phyloP scores from a whole-genome alignment of 2,113 vertebrate genomes.

The Anguilla japonica region DNA sequence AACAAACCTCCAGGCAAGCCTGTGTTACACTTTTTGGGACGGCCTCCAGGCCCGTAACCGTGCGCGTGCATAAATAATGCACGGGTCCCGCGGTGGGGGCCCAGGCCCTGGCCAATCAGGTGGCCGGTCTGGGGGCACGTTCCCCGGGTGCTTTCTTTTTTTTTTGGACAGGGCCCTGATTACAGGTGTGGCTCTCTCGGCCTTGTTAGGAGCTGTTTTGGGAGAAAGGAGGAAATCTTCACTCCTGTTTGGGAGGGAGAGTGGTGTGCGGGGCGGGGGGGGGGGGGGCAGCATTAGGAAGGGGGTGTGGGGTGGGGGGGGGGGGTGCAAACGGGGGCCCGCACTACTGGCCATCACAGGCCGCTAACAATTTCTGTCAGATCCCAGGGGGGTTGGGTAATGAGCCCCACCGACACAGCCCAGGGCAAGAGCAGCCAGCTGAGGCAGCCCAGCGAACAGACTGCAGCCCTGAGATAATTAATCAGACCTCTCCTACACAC shows the following conservation, averaged over 20 bases:
- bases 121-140: slow-evolving; percentile 40
- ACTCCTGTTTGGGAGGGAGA: slow-evolving; percentile 7
- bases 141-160: slow-evolving; percentile 68
- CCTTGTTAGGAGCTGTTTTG: slow-evolving; percentile 66
- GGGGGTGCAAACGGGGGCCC: slow-evolving; percentile 30
- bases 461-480: slow-evolving; percentile 88
- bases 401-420: slow-evolving; percentile 93
- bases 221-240: slow-evolving; percentile 19
- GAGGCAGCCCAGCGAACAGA: slow-evolving; percentile 86
- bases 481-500: slow-evolving; percentile 64
- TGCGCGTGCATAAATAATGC: slow-evolving; percentile 84
- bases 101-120: slow-evolving; percentile 75
- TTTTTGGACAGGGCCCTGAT: slow-evolving; percentile 71
- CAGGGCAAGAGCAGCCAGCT: slow-evolving; percentile 83
- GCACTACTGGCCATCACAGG: slow-evolving; percentile 83
- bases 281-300: not conserved
- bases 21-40: slow-evolving; percentile 77
- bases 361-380: slow-evolving; percentile 88
- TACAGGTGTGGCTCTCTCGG: slow-evolving; percentile 80
- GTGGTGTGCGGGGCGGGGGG: not conserved
- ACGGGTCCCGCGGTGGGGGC: slow-evolving; percentile 67
- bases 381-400: slow-evolving; percentile 87
- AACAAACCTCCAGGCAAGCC: slow-evolving; percentile 79
- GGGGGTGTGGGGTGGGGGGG: not conserved
- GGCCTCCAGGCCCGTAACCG: slow-evolving; percentile 84